Percentiles rank a stretch among this genome's conserved stretches.
These are phyloP conservation scores for Epinephelus lanceolatus DNA, from an alignment of 2,113 vertebrate genomes.

Conservation along the genomic window DNA sequence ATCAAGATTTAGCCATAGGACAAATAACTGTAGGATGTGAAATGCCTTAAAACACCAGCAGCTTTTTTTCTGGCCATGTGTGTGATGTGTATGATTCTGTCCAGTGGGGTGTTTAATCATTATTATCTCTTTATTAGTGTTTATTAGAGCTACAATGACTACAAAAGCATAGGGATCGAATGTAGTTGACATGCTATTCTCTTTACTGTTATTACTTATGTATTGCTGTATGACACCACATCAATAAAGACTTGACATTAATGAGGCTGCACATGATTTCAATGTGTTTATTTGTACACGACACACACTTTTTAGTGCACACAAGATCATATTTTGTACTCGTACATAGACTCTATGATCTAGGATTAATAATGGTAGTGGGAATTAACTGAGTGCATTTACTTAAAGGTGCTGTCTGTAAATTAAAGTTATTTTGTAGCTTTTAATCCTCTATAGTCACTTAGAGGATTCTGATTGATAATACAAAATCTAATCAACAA, in stretches of 20 bases:
- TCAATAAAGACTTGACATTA: conserved; percentile 85
- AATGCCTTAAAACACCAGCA: conserved; percentile 89
- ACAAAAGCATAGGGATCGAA: conserved; percentile 78
- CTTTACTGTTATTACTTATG: conserved; percentile 68
- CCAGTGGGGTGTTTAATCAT: conserved; percentile 65
- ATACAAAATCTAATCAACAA: too few relatives aligned
- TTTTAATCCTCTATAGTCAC: too few relatives aligned
- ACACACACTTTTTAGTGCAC: not conserved
- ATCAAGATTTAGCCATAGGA: conserved; percentile 62
- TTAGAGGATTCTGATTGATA: too few relatives aligned
- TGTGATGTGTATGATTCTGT: conserved; percentile 74
- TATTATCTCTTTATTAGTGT: conserved; percentile 67
- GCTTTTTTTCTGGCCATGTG: conserved; percentile 77
- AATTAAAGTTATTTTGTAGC: too few relatives aligned
- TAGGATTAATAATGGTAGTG: not conserved
- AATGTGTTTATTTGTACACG: conserved; percentile 30
- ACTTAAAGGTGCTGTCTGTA: not conserved
- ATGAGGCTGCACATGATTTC: conserved; percentile 36
- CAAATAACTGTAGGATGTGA: conserved; percentile 78
- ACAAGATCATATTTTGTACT: not conserved
- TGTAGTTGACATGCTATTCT: conserved; percentile 82
- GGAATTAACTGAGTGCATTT: not conserved
- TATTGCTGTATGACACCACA: conserved; percentile 82
- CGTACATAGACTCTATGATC: not conserved
- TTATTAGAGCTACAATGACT: conserved; percentile 62